Percentiles rank a stretch among this genome's conserved stretches.
phyloP scores from a whole-genome alignment of 2,113 vertebrate species.

The Nettapus auritus region DNA sequence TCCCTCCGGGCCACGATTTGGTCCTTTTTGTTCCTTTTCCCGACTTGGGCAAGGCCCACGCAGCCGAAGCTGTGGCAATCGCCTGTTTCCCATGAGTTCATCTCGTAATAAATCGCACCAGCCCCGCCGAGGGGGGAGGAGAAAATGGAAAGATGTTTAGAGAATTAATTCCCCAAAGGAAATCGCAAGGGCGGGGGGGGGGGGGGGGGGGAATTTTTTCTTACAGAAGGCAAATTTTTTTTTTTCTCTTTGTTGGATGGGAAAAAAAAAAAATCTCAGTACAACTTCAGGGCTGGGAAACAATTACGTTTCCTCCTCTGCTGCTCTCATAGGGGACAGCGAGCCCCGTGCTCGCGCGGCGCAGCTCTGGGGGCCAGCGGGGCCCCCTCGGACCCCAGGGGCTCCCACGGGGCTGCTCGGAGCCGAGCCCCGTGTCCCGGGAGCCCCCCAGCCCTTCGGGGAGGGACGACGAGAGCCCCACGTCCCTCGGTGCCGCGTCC shows the following conservation, averaged over 20 bases:
- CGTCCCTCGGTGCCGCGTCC: neutral
- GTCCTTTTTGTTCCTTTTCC: neutral
- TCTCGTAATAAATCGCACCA: slow-evolving; percentile 57
- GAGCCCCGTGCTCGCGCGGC: neutral
- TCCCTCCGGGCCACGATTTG: slow-evolving; percentile 35
- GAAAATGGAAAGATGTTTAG: slow-evolving; percentile 49
- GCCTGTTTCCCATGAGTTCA: slow-evolving; percentile 65
- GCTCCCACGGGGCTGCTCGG: neutral
- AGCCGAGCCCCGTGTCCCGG: neutral
- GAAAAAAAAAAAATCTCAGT: slow-evolving; percentile 37
- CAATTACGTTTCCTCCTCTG: neutral
- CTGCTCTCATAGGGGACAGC: neutral
- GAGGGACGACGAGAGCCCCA: rapidly evolving
- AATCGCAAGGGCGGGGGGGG: neutral
- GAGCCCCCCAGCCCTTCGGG: neutral
- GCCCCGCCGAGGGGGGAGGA: slow-evolving; percentile 53
- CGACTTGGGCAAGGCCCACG: neutral
- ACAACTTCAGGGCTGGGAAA: slow-evolving; percentile 65
- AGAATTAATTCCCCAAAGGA: slow-evolving; percentile 65
- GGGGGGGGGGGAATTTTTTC: slow-evolving; percentile 8
- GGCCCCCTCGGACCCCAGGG: neutral
- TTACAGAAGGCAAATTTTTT: slow-evolving; percentile 31
- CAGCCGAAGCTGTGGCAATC: slow-evolving; percentile 59
- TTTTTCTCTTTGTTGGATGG: slow-evolving; percentile 21
- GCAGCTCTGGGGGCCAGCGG: neutral